These are phyloP conservation scores for Hemicrepidius hirtus DNA, from an alignment of 2,888 invertebrate genomes.

Conservation along the genomic window DNA sequence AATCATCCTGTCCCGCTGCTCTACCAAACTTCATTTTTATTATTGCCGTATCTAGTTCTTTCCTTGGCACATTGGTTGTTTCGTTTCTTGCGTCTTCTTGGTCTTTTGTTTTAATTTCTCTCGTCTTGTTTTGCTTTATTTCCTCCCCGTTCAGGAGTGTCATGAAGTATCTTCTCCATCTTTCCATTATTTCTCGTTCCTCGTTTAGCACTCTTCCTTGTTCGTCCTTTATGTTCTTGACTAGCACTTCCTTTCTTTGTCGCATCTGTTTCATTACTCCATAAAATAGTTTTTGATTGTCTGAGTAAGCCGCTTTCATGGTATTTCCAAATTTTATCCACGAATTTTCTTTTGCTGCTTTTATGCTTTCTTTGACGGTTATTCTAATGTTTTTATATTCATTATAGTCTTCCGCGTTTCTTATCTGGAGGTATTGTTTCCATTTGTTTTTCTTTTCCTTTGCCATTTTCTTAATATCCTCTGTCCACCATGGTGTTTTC, in stretches of 20 bases:
- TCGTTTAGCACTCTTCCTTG: conserved; percentile 14
- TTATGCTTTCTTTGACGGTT: conserved; percentile 6
- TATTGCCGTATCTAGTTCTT: conserved; percentile 10
- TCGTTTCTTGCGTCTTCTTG: conserved; percentile 3
- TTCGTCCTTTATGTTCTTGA: too few relatives aligned
- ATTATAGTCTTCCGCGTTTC: background rate
- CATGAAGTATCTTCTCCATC: conserved; percentile 5
- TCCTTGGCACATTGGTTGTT: background rate
- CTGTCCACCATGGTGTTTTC: conserved; percentile 16
- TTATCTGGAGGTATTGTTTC: conserved; percentile 4
- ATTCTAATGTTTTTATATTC: conserved; percentile 11
- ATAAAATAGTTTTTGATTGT: conserved; percentile 30
- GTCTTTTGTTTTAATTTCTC: background rate
- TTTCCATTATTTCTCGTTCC: too few relatives aligned
- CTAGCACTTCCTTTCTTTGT: too few relatives aligned
- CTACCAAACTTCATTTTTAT: background rate
- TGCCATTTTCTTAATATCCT: conserved; percentile 6
- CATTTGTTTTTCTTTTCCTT: conserved; percentile 5
- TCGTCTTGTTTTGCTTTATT: background rate
- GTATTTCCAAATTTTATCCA: conserved; percentile 13
- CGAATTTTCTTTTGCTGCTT: background rate
- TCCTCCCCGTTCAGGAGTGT: background rate
- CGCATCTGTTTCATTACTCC: too few relatives aligned
- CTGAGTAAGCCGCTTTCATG: conserved; percentile 1
- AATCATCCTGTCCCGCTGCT: background rate